These are phyloP conservation scores for Silurus glanis DNA, from an alignment of 2,113 vertebrate species.

Conservation along the genomic window DNA sequence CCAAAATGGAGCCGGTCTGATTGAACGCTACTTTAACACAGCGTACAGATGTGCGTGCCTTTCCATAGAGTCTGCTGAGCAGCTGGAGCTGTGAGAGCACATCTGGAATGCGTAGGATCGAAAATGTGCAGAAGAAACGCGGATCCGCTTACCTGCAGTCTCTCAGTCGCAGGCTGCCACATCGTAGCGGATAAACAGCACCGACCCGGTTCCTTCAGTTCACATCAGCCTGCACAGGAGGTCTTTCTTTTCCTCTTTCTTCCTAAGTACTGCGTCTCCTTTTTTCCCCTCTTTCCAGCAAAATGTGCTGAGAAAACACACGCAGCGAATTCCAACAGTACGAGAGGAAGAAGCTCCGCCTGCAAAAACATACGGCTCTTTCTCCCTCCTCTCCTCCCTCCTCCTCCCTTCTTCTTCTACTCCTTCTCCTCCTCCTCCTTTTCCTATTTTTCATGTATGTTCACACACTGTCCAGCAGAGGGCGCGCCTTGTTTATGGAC, in stretches of 20 bases:
- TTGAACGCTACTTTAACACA: not conserved
- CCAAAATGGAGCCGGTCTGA: not conserved
- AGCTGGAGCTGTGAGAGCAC: conserved; percentile 1
- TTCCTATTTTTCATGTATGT: conserved; percentile 22
- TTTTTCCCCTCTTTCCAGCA: conserved; percentile 60
- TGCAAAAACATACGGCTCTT: conserved; percentile 55
- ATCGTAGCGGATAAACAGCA: conserved; percentile 69
- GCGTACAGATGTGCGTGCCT: not conserved
- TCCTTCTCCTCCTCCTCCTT: conserved; percentile 20
- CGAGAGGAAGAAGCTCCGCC: conserved; percentile 78
- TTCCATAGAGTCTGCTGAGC: not conserved
- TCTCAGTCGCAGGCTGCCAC: conserved; percentile 95
- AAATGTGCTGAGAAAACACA: conserved; percentile 52
- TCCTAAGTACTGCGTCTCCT: not conserved
- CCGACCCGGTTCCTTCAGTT: not conserved
- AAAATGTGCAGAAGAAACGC: not conserved
- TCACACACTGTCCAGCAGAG: conserved; percentile 56
- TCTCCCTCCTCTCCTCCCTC: conserved; percentile 10
- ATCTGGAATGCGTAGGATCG: not conserved
- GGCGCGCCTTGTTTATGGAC: conserved; percentile 41
- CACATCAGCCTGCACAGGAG: conserved; percentile 53
- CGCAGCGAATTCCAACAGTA: conserved; percentile 64
- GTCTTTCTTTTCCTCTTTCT: not conserved
- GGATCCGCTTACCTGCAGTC: conserved; percentile 84
- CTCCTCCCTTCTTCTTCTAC: conserved; percentile 21